Evolutionary conservation across 2,113 vertebrate genomes (phyloP).

Genomic region (Thomomys bottae): DNA sequence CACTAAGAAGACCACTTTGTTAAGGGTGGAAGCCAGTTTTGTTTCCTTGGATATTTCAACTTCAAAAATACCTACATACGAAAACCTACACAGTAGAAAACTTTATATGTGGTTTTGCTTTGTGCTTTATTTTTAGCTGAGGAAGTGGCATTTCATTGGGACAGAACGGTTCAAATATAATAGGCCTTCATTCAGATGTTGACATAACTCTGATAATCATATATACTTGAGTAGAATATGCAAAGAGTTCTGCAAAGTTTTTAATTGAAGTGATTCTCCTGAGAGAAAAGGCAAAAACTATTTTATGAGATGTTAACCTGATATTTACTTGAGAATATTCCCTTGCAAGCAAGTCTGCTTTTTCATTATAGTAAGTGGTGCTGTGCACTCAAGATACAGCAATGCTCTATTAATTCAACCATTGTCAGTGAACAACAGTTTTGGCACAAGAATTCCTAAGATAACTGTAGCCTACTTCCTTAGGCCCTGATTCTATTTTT

Average conservation of each 20-base stretch:
- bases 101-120: not conserved
- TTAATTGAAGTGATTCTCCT: constrained; percentile 40
- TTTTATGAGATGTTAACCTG: constrained; percentile 23
- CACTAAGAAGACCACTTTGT: not conserved
- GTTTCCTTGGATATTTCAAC: not conserved
- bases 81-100: not conserved
- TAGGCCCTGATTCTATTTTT: constrained; percentile 38
- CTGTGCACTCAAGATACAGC: not conserved
- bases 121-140: not conserved
- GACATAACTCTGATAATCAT: not conserved
- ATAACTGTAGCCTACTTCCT: not conserved
- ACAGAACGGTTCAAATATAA: not conserved
- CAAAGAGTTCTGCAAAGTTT: not conserved
- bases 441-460: not conserved
- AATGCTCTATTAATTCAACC: constrained; percentile 23
- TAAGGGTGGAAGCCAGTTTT: not conserved
- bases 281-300: constrained; percentile 15
- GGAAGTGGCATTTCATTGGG: not conserved
- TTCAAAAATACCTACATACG: not conserved
- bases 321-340: constrained; percentile 42
- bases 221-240: not conserved
- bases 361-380: constrained; percentile 7
- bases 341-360: constrained; percentile 17
- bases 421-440: constrained; percentile 1
- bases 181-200: not conserved